phyloP scores from a whole-genome alignment of 2,888 invertebrate species.

The Chloromyia formosa region DNA sequence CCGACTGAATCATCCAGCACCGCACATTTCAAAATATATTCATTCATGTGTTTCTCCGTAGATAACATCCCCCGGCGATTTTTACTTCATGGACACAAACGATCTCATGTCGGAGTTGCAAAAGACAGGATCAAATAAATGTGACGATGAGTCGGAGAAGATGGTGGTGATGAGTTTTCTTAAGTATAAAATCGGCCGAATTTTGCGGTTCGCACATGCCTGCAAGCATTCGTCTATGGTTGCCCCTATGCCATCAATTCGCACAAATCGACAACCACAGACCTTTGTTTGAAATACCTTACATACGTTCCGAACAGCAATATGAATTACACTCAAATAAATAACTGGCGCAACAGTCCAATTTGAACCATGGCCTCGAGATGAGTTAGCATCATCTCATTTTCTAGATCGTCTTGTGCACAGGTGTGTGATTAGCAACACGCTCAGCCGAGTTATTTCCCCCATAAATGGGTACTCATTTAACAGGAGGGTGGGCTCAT shows the following conservation, averaged over 20 bases:
- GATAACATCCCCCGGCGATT: constrained; percentile 98
- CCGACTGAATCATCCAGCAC: neutral
- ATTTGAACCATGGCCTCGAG: too few species aligned
- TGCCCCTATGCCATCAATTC: constrained; percentile 97
- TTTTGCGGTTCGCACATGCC: constrained; percentile 95
- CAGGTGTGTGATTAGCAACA: too few species aligned
- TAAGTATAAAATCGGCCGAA: constrained; percentile 99
- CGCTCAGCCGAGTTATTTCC: too few species aligned
- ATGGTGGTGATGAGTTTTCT: constrained; percentile 95
- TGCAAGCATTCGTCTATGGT: constrained; percentile 94
- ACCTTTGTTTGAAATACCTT: constrained; percentile 88
- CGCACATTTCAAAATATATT: neutral
- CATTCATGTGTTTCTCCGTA: constrained; percentile 60
- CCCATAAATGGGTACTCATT: too few species aligned
- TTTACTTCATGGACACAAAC: constrained; percentile 99
- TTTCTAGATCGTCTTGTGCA: too few species aligned
- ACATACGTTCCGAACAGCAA: constrained; percentile 99
- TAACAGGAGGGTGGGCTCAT: too few species aligned
- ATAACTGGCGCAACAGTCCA: too few species aligned
- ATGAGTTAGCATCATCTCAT: too few species aligned
- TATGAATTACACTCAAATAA: too few species aligned
- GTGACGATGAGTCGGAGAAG: constrained; percentile 98
- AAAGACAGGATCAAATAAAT: constrained; percentile 97
- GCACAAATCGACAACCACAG: constrained; percentile 84
- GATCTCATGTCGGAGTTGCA: constrained; percentile 99